Evolutionary conservation across 1,140 invertebrate genomes (phyloP), one percentile per base, ranked within the genome.

Genomic region (Proctacanthus coquilletti): DNA sequence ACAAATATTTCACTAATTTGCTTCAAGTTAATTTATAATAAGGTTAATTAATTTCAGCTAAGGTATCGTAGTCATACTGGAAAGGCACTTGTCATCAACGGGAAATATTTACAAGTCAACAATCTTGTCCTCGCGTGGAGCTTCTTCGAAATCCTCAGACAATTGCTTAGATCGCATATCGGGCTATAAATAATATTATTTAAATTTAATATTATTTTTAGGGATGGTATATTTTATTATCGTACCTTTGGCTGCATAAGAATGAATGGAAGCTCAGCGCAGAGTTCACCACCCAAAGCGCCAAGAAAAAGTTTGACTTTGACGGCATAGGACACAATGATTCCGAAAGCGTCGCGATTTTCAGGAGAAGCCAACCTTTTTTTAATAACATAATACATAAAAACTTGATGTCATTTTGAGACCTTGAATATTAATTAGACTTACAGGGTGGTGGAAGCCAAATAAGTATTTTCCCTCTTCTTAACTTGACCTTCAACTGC

Each of bases 361-460:
- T 89, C 84, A 5, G 80, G 75, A 42, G 82, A 80, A 34, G 79
- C 71, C 35, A 89, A 60, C 18, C 80, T 83, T 9, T 6, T 18
- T 36, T 30, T 3, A 17, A 31, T 31, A 4, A 19, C 5, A 38
- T 13, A 15, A 6, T 32, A 34, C 27, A 39, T 17, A 21, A 21
- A 13, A 9, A 31, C 14, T 31, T 31, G 15, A 13, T 31, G 15
- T 8, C 15, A 8, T 31, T 5, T n/a, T 38, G 30, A n/a, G 25
- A 36, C 8, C 15, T 34, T 5, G 33, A 4, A 31, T 14, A 38
- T 31, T 5, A 4, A 32, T 31, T 23, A 31, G 30, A 70, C 73
- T 77, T 62, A 92, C 85, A 96, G 70, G 9, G 93, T 97, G 15
- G 92, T 94, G 1, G 91, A 96, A n/a, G 94, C 94, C 41, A 98